Conservation (phyloP, 1,140 invertebrate species). For the Bombus turneri region DNA sequence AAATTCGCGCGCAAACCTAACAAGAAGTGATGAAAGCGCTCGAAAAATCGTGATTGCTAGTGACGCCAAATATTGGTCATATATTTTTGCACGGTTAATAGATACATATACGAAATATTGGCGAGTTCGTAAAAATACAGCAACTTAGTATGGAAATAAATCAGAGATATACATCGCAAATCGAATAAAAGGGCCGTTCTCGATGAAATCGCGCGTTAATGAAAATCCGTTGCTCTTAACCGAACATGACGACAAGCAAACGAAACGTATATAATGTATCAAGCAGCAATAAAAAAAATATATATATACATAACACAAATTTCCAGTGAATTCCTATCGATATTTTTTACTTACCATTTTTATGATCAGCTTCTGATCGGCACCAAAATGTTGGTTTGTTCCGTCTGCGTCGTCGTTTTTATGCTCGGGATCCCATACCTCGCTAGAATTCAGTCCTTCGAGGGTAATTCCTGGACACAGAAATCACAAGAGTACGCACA, state of each 20-base stretch:
- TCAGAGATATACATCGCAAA: not conserved
- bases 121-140: not conserved
- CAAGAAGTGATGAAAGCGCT: slow-evolving; percentile 10
- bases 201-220: slow-evolving; percentile 21
- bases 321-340: not conserved
- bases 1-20: slow-evolving; percentile 61
- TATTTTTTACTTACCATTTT: slow-evolving; percentile 77
- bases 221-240: slow-evolving; percentile 1
- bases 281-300: not conserved
- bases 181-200: not conserved
- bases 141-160: not conserved
- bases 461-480: slow-evolving; percentile 77
- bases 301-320: not conserved
- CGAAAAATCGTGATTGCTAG: slow-evolving; percentile 28
- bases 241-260: not conserved
- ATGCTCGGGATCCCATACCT: slow-evolving; percentile 81
- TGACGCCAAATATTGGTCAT: slow-evolving; percentile 39
- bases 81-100: slow-evolving; percentile 25
- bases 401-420: slow-evolving; percentile 79
- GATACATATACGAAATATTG: not conserved
- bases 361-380: slow-evolving; percentile 81
- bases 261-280: not conserved
- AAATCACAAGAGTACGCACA: slow-evolving; percentile 59
- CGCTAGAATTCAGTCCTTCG: slow-evolving; percentile 73
- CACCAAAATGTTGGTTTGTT: slow-evolving; percentile 77